phyloP scores from a whole-genome alignment of 2,888 invertebrate genomes.

The Trilocha varians region DNA sequence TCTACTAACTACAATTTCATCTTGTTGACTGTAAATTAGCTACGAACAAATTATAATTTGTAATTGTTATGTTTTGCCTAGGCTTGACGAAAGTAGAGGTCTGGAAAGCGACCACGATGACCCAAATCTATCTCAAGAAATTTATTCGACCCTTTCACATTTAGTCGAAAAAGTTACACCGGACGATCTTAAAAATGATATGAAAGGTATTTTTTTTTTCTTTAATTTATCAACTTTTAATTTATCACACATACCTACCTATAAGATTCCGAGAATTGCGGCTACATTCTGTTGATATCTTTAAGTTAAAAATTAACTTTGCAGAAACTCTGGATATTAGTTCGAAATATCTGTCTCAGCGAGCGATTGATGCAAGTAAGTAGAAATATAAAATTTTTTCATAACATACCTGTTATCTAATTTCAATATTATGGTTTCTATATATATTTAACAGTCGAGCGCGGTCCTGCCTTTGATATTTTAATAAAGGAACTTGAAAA shows the following conservation, averaged over 20 bases:
- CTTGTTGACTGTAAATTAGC: too few relatives aligned
- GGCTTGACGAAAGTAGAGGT: constrained; percentile 38
- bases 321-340: constrained; percentile 40
- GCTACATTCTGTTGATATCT: too few relatives aligned
- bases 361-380: constrained; percentile 47
- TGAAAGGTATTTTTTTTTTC: constrained; percentile 30
- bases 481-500: constrained; percentile 33
- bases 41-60: too few relatives aligned
- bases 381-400: too few relatives aligned
- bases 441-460: constrained; percentile 46
- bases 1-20: too few relatives aligned
- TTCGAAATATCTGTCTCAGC: constrained; percentile 49
- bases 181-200: constrained; percentile 33
- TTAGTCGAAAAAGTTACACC: constrained; percentile 27
- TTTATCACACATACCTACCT: too few relatives aligned
- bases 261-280: too few relatives aligned
- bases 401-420: too few relatives aligned
- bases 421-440: too few relatives aligned
- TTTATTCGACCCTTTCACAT: constrained; percentile 28
- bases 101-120: constrained; percentile 47
- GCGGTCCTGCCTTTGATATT: constrained; percentile 49
- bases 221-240: background rate
- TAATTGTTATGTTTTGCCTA: constrained; percentile 12
- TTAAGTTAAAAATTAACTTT: too few relatives aligned
- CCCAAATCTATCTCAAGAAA: constrained; percentile 39